These are phyloP conservation scores for Pollenia labialis DNA, from an alignment of 2,888 invertebrate genomes.

Conservation along the genomic window DNA sequence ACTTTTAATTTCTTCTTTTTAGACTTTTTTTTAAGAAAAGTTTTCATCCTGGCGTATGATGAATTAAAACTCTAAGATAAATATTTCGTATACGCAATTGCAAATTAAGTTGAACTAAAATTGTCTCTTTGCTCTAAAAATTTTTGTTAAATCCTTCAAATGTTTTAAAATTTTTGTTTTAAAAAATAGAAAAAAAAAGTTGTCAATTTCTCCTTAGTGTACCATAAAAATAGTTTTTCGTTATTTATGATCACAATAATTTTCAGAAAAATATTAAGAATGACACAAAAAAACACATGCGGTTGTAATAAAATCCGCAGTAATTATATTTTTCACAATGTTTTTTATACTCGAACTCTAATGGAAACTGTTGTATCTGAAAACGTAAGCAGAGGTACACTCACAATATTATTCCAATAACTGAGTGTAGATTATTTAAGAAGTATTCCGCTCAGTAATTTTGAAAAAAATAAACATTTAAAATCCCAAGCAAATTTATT, in stretches of 20 bases:
- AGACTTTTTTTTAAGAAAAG: background rate
- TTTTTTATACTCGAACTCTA: background rate
- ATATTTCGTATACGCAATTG: too few relatives aligned
- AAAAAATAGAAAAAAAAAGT: background rate
- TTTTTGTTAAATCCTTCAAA: background rate
- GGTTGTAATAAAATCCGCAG: slow-evolving; percentile 63
- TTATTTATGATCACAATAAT: slow-evolving; percentile 61
- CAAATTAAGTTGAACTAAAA: too few relatives aligned
- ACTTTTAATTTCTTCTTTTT: too few relatives aligned
- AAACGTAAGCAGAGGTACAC: background rate
- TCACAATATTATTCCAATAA: too few relatives aligned
- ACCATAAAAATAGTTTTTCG: slow-evolving; percentile 61
- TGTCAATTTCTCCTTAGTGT: slow-evolving; percentile 52
- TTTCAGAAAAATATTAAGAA: slow-evolving; percentile 41
- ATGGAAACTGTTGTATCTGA: background rate
- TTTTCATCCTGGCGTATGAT: background rate
- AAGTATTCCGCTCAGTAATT: too few relatives aligned
- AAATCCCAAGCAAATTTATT: too few relatives aligned
- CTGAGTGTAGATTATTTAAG: too few relatives aligned
- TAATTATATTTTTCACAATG: slow-evolving; percentile 59
- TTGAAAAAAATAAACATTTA: too few relatives aligned
- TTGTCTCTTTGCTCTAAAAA: background rate
- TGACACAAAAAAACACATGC: slow-evolving; percentile 42
- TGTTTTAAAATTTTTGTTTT: too few relatives aligned
- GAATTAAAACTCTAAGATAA: too few relatives aligned